Evolutionary conservation across 2,113 vertebrate species (phyloP).

Genomic region (Sigmodon hispidus): DNA sequence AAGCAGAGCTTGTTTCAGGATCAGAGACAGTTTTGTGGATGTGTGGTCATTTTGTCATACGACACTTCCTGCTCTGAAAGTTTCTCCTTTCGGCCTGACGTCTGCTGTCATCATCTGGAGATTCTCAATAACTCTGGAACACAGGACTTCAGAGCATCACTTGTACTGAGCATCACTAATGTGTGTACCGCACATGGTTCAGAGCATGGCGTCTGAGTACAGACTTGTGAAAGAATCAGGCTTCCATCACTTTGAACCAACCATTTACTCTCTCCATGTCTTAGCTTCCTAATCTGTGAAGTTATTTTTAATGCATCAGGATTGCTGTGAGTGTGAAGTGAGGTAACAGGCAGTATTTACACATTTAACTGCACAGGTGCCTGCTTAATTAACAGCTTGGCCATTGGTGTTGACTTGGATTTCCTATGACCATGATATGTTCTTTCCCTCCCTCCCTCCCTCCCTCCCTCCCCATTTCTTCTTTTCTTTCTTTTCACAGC

Average conservation of each 20-base stretch:
- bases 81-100: background rate
- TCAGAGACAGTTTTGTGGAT: background rate
- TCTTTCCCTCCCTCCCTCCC: background rate
- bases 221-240: background rate
- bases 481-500: constrained; percentile 46
- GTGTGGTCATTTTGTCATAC: background rate
- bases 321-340: background rate
- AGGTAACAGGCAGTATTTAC: background rate
- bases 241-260: background rate
- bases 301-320: background rate
- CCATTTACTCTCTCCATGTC: background rate
- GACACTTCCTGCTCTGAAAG: background rate
- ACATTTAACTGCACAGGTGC: background rate
- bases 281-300: background rate
- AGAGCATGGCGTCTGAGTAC: background rate
- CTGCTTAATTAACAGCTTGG: background rate
- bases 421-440: background rate
- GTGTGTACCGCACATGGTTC: too few relatives aligned
- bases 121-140: background rate
- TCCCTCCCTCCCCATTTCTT: too few relatives aligned
- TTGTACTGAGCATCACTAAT: background rate
- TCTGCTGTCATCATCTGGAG: background rate
- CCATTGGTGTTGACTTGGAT: background rate
- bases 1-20: background rate
- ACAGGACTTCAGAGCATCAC: background rate